A percentile compares a stretch with the other conserved stretches of the same genome.
phyloP scores from a whole-genome alignment of 2,888 invertebrate genomes.

The Agrilus biguttatus region DNA sequence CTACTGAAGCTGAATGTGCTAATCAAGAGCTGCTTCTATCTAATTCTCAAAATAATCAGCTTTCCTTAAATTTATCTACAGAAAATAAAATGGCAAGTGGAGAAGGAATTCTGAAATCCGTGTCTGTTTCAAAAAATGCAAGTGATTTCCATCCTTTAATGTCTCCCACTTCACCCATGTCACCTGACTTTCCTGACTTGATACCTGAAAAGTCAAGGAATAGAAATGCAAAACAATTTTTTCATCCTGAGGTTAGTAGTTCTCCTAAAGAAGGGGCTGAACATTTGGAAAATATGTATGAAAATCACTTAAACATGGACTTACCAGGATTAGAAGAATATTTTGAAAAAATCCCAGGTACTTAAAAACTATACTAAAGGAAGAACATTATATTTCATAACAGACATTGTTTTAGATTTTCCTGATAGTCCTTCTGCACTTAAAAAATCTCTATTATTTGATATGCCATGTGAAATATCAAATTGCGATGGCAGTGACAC shows the following conservation, averaged over 20 bases:
- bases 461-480: conserved; percentile 40
- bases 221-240: conserved; percentile 16
- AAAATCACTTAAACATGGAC: conserved; percentile 17
- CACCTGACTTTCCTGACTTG: conserved; percentile 27
- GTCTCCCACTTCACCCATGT: conserved; percentile 24
- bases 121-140: conserved; percentile 17
- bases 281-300: conserved; percentile 14
- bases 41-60: conserved; percentile 8
- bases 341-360: conserved; percentile 23
- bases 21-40: conserved; percentile 13
- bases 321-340: conserved; percentile 18
- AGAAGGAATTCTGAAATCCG: background rate
- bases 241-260: conserved; percentile 24
- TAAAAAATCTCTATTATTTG: conserved; percentile 36
- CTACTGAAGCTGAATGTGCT: conserved; percentile 8
- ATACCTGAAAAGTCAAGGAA: conserved; percentile 25
- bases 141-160: conserved; percentile 31
- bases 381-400: background rate
- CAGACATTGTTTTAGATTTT: conserved; percentile 24
- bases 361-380: background rate
- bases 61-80: conserved; percentile 11
- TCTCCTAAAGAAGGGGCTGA: conserved; percentile 13
- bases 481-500: conserved; percentile 27
- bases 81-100: conserved; percentile 12
- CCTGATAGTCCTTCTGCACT: conserved; percentile 43